Evolutionary conservation across 2,797 vertebrate genomes (phyloP).

Genomic region (Emydoidea blandingii): DNA sequence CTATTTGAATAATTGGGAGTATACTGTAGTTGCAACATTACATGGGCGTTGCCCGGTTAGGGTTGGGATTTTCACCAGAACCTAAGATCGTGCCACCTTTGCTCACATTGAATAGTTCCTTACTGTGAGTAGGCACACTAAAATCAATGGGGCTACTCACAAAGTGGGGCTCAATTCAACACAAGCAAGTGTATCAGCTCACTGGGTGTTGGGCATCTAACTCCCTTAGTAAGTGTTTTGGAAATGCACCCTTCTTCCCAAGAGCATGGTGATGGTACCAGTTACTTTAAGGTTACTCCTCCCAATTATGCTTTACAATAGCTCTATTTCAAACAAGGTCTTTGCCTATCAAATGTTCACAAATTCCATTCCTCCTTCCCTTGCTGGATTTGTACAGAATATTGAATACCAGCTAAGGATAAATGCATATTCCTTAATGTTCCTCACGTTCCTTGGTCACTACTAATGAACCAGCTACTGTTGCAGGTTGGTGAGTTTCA

Average conservation of each 20-base stretch:
- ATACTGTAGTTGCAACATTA: not conserved
- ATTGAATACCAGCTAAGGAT: conserved; percentile 15
- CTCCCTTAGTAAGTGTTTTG: not conserved
- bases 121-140: not conserved
- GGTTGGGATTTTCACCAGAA: not conserved
- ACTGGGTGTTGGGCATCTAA: not conserved
- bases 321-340: not conserved
- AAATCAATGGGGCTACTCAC: not conserved
- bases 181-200: fast-evolving
- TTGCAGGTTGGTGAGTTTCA: not conserved
- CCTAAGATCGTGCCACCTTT: not conserved
- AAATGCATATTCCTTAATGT: conserved; percentile 12
- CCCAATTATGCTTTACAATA: not conserved
- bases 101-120: fast-evolving
- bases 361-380: not conserved
- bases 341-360: not conserved
- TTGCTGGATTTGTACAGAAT: conserved; percentile 20
- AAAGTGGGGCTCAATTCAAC: not conserved
- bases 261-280: not conserved
- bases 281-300: not conserved
- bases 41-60: not conserved
- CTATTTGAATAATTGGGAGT: not conserved
- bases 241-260: not conserved
- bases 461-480: conserved; percentile 45
- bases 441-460: not conserved